These are phyloP conservation scores for Ctenodactylus gundi DNA, from an alignment of 2,113 vertebrate species.

Conservation along the genomic window DNA sequence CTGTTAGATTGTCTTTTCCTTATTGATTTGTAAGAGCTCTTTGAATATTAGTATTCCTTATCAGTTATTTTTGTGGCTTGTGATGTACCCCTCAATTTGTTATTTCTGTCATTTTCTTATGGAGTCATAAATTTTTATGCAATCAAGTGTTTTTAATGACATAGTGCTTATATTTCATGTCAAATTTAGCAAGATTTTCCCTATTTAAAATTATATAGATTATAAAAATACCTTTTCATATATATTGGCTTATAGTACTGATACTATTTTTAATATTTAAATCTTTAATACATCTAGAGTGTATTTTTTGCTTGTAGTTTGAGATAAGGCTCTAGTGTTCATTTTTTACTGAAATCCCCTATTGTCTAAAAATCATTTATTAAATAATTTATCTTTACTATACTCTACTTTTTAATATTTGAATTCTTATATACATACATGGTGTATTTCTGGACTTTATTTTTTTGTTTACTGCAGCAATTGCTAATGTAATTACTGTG, in stretches of 20 bases:
- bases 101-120: conserved; percentile 9
- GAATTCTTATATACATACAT: not conserved
- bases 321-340: not conserved
- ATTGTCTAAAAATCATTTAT: conserved; percentile 15
- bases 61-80: not conserved
- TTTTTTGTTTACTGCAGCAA: not conserved
- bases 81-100: not conserved
- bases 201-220: conserved; percentile 20
- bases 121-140: not conserved
- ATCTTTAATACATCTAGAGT: not conserved
- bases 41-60: conserved; percentile 9
- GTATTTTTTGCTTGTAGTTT: conserved; percentile 2
- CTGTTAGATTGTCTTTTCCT: not conserved
- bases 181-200: not conserved
- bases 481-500: not conserved
- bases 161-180: not conserved
- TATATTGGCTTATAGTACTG: not conserved
- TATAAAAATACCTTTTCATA: not conserved
- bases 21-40: not conserved
- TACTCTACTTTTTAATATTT: not conserved
- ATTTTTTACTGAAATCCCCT: not conserved
- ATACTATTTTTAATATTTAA: not conserved
- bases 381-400: not conserved
- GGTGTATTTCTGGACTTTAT: not conserved
- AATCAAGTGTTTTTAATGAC: not conserved